A percentile compares a stretch with the other conserved stretches of the same genome.
phyloP scores from a whole-genome alignment of 2,888 invertebrate species.

The Trachelus stipa region DNA sequence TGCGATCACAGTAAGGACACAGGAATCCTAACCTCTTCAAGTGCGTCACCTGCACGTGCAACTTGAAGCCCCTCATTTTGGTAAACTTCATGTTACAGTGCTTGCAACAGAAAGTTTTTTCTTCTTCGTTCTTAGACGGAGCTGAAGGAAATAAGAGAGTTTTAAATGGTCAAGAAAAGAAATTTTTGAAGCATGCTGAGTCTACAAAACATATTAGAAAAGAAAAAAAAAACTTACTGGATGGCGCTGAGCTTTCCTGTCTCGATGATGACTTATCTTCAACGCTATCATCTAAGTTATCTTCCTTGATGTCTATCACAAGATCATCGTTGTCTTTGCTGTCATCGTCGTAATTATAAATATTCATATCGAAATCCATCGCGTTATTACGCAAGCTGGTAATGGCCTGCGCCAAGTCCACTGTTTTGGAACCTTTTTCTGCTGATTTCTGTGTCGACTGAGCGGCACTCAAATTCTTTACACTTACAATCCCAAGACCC shows the following conservation, averaged over 20 bases:
- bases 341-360: conserved; percentile 33
- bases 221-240: too few relatives aligned
- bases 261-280: conserved; percentile 18
- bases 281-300: conserved; percentile 29
- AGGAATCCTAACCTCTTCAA: conserved; percentile 51
- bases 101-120: conserved; percentile 48
- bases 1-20: conserved; percentile 60
- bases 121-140: conserved; percentile 15
- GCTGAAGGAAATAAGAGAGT: conserved; percentile 7
- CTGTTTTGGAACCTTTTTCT: conserved; percentile 20
- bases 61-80: conserved; percentile 55
- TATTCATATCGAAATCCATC: conserved; percentile 16
- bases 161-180: neutral
- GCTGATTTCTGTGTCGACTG: conserved; percentile 7
- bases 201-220: too few relatives aligned
- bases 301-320: conserved; percentile 47
- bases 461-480: neutral
- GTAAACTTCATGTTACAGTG: conserved; percentile 53
- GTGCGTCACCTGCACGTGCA: conserved; percentile 58
- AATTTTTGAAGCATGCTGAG: neutral
- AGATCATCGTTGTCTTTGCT: conserved; percentile 43
- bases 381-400: conserved; percentile 20
- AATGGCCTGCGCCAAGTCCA: conserved; percentile 30
- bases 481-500: too few relatives aligned
- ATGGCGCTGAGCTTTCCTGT: neutral